These are phyloP conservation scores for Pardosa pseudoannulata DNA, from an alignment of 2,888 invertebrate species.

Conservation along the genomic window DNA sequence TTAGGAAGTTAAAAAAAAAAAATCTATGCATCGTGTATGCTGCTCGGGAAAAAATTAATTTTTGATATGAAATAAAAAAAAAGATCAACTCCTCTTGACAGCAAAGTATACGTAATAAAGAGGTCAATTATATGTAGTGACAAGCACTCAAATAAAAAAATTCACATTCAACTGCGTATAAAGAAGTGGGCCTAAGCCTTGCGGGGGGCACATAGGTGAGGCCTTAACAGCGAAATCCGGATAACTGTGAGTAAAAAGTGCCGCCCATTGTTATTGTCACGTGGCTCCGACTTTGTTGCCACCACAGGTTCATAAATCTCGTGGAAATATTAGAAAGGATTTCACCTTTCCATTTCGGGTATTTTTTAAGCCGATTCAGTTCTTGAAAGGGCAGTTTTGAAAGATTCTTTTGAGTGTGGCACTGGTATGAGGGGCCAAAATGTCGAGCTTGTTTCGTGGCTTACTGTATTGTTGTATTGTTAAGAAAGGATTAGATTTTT, in stretches of 20 bases:
- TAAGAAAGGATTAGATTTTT: not conserved
- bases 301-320: constrained; percentile 40
- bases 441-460: constrained; percentile 12
- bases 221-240: constrained; percentile 10
- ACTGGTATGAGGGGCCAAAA: not conserved
- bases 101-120: constrained; percentile 44
- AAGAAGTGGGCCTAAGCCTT: constrained; percentile 38
- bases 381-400: constrained; percentile 6
- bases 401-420: not conserved
- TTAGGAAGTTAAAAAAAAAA: not conserved
- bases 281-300: constrained; percentile 36
- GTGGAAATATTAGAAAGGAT: constrained; percentile 27
- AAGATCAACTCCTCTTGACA: constrained; percentile 16
- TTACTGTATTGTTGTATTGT: constrained; percentile 7
- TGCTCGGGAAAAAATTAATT: not conserved
- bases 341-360: constrained; percentile 4
- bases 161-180: constrained; percentile 22
- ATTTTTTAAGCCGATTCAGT: constrained; percentile 15
- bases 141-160: constrained; percentile 55
- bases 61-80: constrained; percentile 8
- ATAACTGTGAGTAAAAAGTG: not conserved
- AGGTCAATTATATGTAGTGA: constrained; percentile 67
- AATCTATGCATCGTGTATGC: not conserved
- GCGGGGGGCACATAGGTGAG: constrained; percentile 37
- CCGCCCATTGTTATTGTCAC: constrained; percentile 33